These are phyloP conservation scores for Troides helena DNA, from an alignment of 2,888 invertebrate genomes.

Conservation along the genomic window DNA sequence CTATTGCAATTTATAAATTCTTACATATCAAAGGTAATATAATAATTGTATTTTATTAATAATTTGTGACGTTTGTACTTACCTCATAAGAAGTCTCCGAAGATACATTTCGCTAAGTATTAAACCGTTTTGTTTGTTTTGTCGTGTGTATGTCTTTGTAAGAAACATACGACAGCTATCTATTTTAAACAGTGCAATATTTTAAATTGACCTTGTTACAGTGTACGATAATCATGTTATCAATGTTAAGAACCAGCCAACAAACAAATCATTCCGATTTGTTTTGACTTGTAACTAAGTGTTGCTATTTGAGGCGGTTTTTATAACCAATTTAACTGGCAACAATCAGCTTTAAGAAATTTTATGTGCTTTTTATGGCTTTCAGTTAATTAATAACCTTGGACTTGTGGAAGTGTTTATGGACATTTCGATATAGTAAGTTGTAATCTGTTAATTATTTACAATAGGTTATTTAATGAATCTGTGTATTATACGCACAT, in stretches of 20 bases:
- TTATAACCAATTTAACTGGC: no score
- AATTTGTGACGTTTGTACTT: constrained; percentile 1
- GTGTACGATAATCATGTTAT: constrained; percentile 21
- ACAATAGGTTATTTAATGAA: no score
- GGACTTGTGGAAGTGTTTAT: no score
- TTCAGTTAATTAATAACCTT: no score
- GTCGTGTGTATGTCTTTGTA: background rate
- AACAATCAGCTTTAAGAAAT: no score
- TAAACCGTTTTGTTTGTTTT: background rate
- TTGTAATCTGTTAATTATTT: no score
- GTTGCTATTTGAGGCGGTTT: background rate
- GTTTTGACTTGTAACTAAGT: background rate
- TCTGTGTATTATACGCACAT: no score
- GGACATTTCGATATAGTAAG: no score
- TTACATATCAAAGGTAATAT: no score
- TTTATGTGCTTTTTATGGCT: no score
- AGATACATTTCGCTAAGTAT: constrained; percentile 13
- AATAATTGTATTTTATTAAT: background rate
- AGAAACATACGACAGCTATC: constrained; percentile 6
- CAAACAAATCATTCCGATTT: background rate
- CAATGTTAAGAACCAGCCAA: background rate
- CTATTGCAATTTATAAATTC: no score
- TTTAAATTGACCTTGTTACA: constrained; percentile 22
- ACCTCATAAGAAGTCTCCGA: constrained; percentile 20
- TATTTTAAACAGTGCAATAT: constrained; percentile 10